A percentile compares a stretch with the other conserved stretches of the same genome.
phyloP scores from a whole-genome alignment of 2,113 vertebrate species.

The Gobio gobio region DNA sequence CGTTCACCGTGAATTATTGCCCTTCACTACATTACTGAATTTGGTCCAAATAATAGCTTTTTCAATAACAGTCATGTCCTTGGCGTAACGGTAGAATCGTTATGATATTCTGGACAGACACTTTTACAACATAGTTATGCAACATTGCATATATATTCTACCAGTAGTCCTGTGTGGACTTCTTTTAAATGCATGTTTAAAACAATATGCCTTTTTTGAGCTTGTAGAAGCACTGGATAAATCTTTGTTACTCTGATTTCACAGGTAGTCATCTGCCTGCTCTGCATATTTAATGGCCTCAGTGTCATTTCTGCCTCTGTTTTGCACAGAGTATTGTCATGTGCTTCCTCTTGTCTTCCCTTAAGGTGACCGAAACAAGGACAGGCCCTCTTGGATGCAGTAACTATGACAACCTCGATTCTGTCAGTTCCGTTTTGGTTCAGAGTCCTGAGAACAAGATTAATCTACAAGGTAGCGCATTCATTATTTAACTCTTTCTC shows the following conservation, averaged over 20 bases:
- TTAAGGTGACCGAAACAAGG: conserved; percentile 84
- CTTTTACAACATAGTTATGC: neutral
- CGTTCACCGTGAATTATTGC: neutral
- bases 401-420: conserved; percentile 88
- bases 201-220: conserved; percentile 11
- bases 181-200: conserved; percentile 10
- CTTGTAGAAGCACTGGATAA: conserved; percentile 1
- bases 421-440: conserved; percentile 86
- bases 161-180: neutral
- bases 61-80: neutral
- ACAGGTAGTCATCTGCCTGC: conserved; percentile 32
- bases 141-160: neutral
- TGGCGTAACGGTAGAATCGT: neutral
- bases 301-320: conserved; percentile 43
- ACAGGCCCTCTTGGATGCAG: conserved; percentile 85
- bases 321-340: conserved; percentile 59
- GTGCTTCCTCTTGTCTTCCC: conserved; percentile 58
- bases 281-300: conserved; percentile 55
- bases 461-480: conserved; percentile 82
- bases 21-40: conserved; percentile 17
- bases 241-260: conserved; percentile 55
- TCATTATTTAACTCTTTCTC: conserved; percentile 71
- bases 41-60: conserved; percentile 12
- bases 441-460: conserved; percentile 87
- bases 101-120: neutral